phyloP scores from a whole-genome alignment of 2,113 vertebrate species.

The Camelus bactrianus region DNA sequence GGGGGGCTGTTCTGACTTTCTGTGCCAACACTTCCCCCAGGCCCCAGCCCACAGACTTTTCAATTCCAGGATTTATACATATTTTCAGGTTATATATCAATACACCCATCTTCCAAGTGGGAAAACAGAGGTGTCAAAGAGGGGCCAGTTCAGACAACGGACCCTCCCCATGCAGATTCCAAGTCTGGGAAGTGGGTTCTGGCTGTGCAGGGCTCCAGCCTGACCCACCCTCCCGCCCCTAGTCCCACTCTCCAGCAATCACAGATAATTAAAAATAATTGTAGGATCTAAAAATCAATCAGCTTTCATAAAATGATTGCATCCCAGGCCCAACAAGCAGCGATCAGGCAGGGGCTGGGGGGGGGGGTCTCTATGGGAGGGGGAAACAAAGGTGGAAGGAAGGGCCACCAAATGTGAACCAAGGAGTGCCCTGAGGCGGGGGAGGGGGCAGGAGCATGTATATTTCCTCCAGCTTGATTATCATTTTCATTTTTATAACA shows the following conservation, averaged over 20 bases:
- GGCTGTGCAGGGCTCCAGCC: neutral
- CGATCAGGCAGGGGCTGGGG: neutral
- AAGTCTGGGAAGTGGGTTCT: neutral
- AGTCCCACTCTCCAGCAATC: conserved; percentile 17
- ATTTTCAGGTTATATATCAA: neutral
- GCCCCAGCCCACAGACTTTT: neutral
- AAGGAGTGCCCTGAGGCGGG: accelerated
- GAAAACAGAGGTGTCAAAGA: neutral
- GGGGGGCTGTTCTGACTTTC: accelerated
- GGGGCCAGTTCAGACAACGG: accelerated
- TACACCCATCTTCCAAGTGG: neutral
- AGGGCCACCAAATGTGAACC: neutral
- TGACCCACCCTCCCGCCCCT: neutral
- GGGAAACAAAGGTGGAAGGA: neutral
- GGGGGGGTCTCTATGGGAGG: accelerated
- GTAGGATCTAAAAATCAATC: conserved; percentile 72
- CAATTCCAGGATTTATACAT: neutral
- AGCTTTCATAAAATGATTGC: neutral
- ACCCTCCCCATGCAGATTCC: accelerated
- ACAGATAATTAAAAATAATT: conserved; percentile 75
- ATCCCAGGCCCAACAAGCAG: neutral
- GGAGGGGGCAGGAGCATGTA: accelerated
- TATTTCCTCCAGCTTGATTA: neutral
- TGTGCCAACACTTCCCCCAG: neutral
- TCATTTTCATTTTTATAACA: neutral